These are phyloP conservation scores for Andrena haemorrhoa DNA, from an alignment of 2,888 invertebrate species.

Conservation along the genomic window DNA sequence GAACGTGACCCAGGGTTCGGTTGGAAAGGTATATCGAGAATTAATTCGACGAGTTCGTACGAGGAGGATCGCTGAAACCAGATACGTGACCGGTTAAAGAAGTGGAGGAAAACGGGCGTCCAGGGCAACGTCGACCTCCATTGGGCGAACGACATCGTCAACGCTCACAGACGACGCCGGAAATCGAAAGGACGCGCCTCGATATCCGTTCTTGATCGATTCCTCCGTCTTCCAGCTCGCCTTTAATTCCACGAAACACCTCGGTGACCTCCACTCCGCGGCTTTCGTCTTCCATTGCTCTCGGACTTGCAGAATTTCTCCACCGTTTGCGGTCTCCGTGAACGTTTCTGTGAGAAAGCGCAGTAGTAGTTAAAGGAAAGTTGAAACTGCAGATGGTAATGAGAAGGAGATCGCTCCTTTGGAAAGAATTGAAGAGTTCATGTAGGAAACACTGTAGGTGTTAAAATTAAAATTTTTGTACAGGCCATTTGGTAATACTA, in stretches of 20 bases:
- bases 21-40: slow-evolving; percentile 1
- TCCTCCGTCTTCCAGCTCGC: slow-evolving; percentile 5
- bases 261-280: background rate
- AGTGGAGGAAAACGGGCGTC: slow-evolving; percentile 7
- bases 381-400: too few species aligned
- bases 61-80: slow-evolving; percentile 9
- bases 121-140: slow-evolving; percentile 17
- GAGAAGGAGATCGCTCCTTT: too few species aligned
- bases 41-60: slow-evolving; percentile 37
- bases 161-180: slow-evolving; percentile 49
- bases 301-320: background rate
- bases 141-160: slow-evolving; percentile 24
- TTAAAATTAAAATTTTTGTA: too few species aligned
- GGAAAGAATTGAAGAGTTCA: too few species aligned
- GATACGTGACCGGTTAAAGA: slow-evolving; percentile 29
- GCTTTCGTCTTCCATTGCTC: background rate
- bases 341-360: too few species aligned
- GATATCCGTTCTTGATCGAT: slow-evolving; percentile 57
- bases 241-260: slow-evolving; percentile 35
- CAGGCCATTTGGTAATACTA: too few species aligned
- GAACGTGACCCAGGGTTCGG: background rate
- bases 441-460: too few species aligned
- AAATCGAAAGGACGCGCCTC: slow-evolving; percentile 65
- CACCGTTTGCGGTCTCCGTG: background rate
- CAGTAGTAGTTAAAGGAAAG: too few species aligned